phyloP scores from a whole-genome alignment of 2,888 invertebrate species.

The Ditula angustiorana region DNA sequence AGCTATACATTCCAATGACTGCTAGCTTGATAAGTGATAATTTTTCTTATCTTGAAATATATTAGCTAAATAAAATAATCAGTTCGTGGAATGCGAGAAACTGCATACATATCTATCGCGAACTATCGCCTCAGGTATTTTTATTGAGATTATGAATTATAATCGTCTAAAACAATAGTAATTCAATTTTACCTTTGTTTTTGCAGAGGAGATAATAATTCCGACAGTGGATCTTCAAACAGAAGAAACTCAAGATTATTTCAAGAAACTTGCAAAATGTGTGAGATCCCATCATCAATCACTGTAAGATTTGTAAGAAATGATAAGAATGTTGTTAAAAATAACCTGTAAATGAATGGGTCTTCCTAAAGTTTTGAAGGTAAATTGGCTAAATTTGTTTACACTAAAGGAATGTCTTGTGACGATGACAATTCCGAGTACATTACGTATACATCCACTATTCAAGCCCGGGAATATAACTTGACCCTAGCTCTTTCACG shows the following conservation, averaged over 20 bases:
- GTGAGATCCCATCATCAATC: constrained; percentile 25
- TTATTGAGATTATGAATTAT: not conserved
- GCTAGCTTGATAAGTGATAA: too few species aligned
- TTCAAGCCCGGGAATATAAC: too few species aligned
- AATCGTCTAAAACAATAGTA: not conserved
- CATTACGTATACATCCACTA: too few species aligned
- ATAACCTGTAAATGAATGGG: constrained; percentile 11
- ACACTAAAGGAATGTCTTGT: not conserved
- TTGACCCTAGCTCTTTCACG: too few species aligned
- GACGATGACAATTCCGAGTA: too few species aligned
- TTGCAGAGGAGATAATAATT: constrained; percentile 23
- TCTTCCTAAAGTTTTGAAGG: constrained; percentile 29
- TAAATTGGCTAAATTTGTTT: constrained; percentile 19
- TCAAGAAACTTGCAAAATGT: constrained; percentile 19
- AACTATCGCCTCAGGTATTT: too few species aligned
- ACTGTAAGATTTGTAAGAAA: constrained; percentile 19
- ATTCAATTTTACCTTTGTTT: not conserved
- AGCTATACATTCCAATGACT: too few species aligned
- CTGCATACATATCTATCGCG: too few species aligned
- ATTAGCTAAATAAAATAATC: too few species aligned
- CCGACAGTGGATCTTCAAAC: not conserved
- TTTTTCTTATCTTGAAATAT: too few species aligned
- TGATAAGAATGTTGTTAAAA: constrained; percentile 32
- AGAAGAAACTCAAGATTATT: constrained; percentile 14
- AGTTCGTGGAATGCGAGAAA: too few species aligned